A percentile compares a stretch with the other conserved stretches of the same genome.
Evolutionary conservation across 30 jellyfish, hydroid and myxozoan species (phyloP).

Genomic region (Morbakka virulenta): DNA sequence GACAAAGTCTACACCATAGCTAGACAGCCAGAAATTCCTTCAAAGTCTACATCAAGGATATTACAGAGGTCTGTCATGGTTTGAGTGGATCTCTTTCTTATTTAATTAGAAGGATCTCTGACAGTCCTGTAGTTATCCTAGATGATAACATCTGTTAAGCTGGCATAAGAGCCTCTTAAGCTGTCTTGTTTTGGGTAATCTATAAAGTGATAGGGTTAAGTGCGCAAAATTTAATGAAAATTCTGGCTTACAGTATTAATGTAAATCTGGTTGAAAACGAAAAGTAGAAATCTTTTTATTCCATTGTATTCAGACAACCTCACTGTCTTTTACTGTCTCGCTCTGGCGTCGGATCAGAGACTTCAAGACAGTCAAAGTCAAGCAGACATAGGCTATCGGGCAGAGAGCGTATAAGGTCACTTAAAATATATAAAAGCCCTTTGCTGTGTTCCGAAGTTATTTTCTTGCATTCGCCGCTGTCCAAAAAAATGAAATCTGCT

Average conservation of each 20-base stretch:
- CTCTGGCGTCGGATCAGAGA: neutral
- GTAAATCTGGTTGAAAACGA: neutral
- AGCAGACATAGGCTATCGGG: neutral
- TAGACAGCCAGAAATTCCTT: neutral
- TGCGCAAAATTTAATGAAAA: neutral
- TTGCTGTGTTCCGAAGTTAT: too few relatives aligned
- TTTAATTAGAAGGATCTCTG: neutral
- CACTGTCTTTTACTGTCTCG: neutral
- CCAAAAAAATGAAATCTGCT: too few relatives aligned
- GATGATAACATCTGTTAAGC: neutral
- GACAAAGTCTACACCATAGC: neutral
- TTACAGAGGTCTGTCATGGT: neutral
- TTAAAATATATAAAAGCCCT: too few relatives aligned
- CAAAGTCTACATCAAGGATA: neutral
- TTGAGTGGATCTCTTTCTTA: neutral
- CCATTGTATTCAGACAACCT: neutral
- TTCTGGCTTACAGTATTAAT: neutral
- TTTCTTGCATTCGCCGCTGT: too few relatives aligned
- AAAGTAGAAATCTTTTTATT: neutral
- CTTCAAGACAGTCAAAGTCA: neutral
- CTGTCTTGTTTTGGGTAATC: neutral
- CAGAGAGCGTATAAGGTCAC: neutral
- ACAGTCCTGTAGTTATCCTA: neutral
- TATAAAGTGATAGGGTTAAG: neutral
- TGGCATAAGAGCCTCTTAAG: neutral